Percentiles rank a stretch among this genome's conserved stretches.
Evolutionary conservation across 2,888 invertebrate species (phyloP).

Genomic region (Drosophila meridionalis): DNA sequence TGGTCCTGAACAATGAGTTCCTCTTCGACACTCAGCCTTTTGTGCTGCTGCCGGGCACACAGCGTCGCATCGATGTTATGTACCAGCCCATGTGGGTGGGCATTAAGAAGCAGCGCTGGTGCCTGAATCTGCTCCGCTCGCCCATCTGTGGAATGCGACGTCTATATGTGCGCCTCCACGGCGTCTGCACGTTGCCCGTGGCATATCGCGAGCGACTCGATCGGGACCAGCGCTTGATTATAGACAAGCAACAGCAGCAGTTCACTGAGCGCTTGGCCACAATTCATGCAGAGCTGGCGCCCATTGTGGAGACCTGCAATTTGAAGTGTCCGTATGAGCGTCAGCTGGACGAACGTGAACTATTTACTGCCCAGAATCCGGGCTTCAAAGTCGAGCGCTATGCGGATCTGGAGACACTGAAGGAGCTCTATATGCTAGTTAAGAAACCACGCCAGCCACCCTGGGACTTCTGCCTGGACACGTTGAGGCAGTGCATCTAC

Average conservation of each 20-base stretch:
- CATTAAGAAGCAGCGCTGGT: slow-evolving; percentile 68
- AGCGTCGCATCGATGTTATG: slow-evolving; percentile 57
- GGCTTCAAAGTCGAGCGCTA: slow-evolving; percentile 59
- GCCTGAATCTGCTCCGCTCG: slow-evolving; percentile 49
- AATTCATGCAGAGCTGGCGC: slow-evolving; percentile 50
- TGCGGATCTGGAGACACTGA: slow-evolving; percentile 62
- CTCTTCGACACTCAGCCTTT: slow-evolving; percentile 66
- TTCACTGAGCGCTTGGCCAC: slow-evolving; percentile 23
- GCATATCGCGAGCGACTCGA: slow-evolving; percentile 52
- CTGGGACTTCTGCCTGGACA: slow-evolving; percentile 52
- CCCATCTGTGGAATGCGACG: slow-evolving; percentile 61
- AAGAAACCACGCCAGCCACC: slow-evolving; percentile 68
- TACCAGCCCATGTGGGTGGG: slow-evolving; percentile 70
- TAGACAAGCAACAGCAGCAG: slow-evolving; percentile 46
- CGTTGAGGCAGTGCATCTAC: slow-evolving; percentile 36
- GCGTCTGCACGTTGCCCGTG: slow-evolving; percentile 58
- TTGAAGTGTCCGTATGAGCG: slow-evolving; percentile 59
- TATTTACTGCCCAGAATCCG: slow-evolving; percentile 48
- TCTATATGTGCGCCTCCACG: slow-evolving; percentile 59
- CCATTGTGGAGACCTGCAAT: slow-evolving; percentile 37
- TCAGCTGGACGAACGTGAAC: slow-evolving; percentile 63
- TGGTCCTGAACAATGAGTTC: slow-evolving; percentile 57
- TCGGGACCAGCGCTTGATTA: slow-evolving; percentile 32
- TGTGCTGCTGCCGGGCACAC: slow-evolving; percentile 51
- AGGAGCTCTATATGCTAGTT: slow-evolving; percentile 48